Evolutionary conservation across 1,140 invertebrate genomes (phyloP).

Genomic region (Ericerus pela): DNA sequence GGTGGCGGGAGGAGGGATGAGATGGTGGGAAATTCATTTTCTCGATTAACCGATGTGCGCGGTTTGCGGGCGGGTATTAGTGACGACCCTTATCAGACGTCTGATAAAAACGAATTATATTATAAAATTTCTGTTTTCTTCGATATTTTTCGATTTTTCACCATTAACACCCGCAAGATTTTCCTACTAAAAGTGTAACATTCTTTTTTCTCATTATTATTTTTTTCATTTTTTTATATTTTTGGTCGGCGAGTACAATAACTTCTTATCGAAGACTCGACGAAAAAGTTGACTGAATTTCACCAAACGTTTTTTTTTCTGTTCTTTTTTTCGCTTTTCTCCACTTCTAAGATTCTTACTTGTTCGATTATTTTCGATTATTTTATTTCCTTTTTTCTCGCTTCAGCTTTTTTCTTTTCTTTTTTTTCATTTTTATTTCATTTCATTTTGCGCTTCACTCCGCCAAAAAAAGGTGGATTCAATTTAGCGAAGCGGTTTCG

Average conservation of each 20-base stretch:
- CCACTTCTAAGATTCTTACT: background rate
- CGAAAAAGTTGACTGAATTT: constrained; percentile 6
- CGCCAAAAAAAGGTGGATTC: background rate
- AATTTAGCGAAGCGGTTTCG: background rate
- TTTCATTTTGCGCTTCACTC: too few species aligned
- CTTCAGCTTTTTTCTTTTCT: too few species aligned
- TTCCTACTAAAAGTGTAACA: background rate
- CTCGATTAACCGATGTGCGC: constrained; percentile 7
- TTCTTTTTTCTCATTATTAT: too few species aligned
- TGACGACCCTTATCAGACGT: constrained; percentile 9
- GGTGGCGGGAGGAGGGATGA: too few species aligned
- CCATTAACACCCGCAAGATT: constrained; percentile 6
- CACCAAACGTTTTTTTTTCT: background rate
- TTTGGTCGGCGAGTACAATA: too few species aligned
- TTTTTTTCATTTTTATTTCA: too few species aligned
- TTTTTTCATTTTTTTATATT: too few species aligned
- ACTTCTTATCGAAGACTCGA: constrained; percentile 4
- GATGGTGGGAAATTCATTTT: constrained; percentile 3
- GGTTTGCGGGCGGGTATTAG: constrained; percentile 7
- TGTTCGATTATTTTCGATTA: background rate
- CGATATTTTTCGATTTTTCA: constrained; percentile 12
- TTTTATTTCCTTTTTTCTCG: too few species aligned
- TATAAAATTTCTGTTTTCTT: constrained; percentile 12
- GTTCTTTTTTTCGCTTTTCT: constrained; percentile 1
- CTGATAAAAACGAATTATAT: constrained; percentile 12